Base-by-base conservation (phyloP, 1,140 invertebrate genomes). In the Geopemphigus sp. region DNA sequence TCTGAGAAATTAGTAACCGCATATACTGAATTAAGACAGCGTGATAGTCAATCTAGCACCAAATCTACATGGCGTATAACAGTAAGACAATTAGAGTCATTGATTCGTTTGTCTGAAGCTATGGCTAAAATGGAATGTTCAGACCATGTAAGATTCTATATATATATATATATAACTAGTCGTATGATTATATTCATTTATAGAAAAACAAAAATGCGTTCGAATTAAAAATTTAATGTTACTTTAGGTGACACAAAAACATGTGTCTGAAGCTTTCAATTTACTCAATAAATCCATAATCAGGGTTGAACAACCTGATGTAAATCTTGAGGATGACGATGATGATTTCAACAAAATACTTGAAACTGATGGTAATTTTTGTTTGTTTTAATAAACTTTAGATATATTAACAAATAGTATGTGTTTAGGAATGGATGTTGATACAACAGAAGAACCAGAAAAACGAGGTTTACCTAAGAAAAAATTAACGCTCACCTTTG, bases 251-350 rank as follows among this genome's bases (percentile, higher is more conserved):
- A 88, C 90, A 10, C 87, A 90, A 1, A 91, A 91, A 39, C 97
- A 99, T 85, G 97, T 99, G 0, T 92, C 92, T 84, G 97, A 99
- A 88, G 97, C 98, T 0, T 95, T 90, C 85, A 85, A 85, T 83
- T 90, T 99, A 59, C 86, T 99, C n/a, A 98, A 97, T 85, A 98
- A 99, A 85, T 99, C 97, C 6, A 99, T 99, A 82, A 96, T 99
- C 74, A 90, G 96, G 57, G 96, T 99, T 8, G 97, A 99, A 85
- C 96, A 98, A 83, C 96, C 97, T 0, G 98, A 99, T 85, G 95
- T 99, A 70, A 92, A 97, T 84, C 87, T 99, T 26, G 94, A 97
- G 59, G 92, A 93, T 24, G 87, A 86, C 19, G 86, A 85, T 47
- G 86, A 87, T 74, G 81, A 45, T 22, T 26, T 80, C 26, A 17